These are phyloP conservation scores for Barnardius zonarius DNA, from an alignment of 2,113 vertebrate species.

Conservation along the genomic window DNA sequence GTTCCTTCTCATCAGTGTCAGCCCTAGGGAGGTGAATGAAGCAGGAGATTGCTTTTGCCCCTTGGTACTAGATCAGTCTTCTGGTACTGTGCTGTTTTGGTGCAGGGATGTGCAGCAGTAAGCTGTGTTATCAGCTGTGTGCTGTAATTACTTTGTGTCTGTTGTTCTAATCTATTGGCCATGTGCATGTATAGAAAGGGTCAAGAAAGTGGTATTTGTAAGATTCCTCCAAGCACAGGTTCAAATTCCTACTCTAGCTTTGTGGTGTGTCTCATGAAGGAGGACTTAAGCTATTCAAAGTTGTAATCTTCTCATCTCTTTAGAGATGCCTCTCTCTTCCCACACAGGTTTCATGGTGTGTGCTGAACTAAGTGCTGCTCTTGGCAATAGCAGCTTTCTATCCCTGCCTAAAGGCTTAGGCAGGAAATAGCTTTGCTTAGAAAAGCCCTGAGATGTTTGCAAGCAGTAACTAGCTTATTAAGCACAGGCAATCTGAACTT, in stretches of 20 bases:
- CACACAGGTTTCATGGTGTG: accelerated
- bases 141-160: neutral
- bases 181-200: neutral
- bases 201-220: neutral
- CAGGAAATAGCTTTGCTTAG: neutral
- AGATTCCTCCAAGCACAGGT: neutral
- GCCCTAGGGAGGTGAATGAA: neutral
- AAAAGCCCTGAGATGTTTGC: neutral
- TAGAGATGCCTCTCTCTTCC: neutral
- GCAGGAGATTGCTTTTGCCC: neutral
- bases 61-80: neutral
- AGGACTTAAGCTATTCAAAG: neutral
- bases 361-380: neutral
- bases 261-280: neutral
- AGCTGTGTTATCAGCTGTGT: neutral
- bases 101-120: neutral
- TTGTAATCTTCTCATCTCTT: neutral
- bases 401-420: neutral
- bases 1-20: accelerated
- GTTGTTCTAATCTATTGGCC: neutral
- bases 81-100: neutral
- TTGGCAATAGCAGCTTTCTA: neutral
- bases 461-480: neutral
- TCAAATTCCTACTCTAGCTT: neutral
- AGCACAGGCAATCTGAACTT: neutral